Conservation (phyloP, 2,113 vertebrate genomes). For the Pelvicachromis taeniatus region DNA sequence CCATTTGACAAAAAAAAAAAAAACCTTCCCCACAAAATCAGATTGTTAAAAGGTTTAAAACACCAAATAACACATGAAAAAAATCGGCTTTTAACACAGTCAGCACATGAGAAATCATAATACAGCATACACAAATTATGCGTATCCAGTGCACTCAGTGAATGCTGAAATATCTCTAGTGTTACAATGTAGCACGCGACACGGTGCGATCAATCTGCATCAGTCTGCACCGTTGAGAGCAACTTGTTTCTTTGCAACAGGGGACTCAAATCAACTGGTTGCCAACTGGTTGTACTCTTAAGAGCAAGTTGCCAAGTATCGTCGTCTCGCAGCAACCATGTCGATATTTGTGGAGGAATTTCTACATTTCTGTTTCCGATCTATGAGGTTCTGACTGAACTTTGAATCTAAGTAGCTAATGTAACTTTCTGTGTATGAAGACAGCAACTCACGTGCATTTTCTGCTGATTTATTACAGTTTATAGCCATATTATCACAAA, state of each 20-base stretch:
- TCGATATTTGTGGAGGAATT: not conserved
- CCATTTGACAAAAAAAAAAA: not conserved
- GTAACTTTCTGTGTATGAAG: not conserved
- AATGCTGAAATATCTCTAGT: not conserved
- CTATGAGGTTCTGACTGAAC: not conserved
- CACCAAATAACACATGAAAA: not conserved
- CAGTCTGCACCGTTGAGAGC: not conserved
- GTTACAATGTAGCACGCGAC: not conserved
- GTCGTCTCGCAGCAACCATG: not conserved
- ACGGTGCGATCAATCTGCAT: fast-evolving
- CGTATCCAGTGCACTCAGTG: not conserved
- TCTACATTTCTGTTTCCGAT: not conserved
- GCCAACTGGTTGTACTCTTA: not conserved
- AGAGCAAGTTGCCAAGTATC: fast-evolving
- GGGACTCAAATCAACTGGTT: not conserved
- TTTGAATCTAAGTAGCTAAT: not conserved
- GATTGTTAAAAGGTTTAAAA: not conserved
- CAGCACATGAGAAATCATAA: not conserved
- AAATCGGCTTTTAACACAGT: not conserved
- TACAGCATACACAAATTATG: not conserved
- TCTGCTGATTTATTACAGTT: not conserved
- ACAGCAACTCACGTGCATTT: not conserved
- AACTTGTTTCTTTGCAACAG: not conserved
- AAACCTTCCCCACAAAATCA: not conserved
- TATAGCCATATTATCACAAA: not conserved